These are phyloP conservation scores for Nebria salina DNA, from an alignment of 2,888 invertebrate genomes.

Conservation along the genomic window DNA sequence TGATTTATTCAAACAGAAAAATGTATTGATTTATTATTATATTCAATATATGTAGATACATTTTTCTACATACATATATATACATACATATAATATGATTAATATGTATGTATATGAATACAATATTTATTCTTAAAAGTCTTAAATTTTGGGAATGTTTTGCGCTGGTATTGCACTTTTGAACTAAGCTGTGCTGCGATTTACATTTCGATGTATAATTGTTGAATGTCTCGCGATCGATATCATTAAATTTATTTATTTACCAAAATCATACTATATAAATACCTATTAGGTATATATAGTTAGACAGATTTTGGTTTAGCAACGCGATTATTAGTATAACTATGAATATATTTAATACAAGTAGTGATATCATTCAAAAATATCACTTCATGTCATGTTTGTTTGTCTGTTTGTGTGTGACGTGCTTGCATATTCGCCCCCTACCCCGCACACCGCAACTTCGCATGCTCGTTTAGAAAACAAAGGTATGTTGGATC, in stretches of 20 bases:
- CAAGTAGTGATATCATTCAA: not conserved
- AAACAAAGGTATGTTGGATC: conserved; percentile 63
- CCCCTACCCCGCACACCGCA: conserved; percentile 55
- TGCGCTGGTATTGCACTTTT: not conserved
- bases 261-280: not conserved
- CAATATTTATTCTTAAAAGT: not conserved
- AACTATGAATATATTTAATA: no score
- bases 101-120: not conserved
- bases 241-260: not conserved
- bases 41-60: no score
- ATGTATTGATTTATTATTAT: not conserved
- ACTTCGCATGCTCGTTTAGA: conserved; percentile 61
- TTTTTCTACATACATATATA: no score
- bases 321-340: no score
- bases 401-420: conserved; percentile 42
- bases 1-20: not conserved
- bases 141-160: not conserved
- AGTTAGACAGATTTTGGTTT: not conserved
- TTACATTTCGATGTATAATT: not conserved
- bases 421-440: conserved; percentile 36
- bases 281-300: not conserved
- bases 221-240: not conserved
- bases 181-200: not conserved
- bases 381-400: conserved; percentile 22
- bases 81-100: no score